Evolutionary conservation across 2,888 invertebrate genomes (phyloP).

Genomic region (Pterostichus madidus): DNA sequence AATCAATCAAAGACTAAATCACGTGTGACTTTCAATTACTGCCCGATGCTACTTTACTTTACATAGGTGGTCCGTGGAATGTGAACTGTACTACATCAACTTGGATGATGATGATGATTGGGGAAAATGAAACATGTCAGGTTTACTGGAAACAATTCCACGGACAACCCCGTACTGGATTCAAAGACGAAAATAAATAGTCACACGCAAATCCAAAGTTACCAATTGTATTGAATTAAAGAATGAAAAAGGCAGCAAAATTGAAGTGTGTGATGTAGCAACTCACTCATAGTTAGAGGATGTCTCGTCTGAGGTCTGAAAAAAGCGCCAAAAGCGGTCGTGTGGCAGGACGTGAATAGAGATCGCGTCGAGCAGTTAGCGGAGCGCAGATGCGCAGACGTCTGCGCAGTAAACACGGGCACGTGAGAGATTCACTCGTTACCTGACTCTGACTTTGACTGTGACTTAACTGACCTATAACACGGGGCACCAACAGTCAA

Average conservation of each 20-base stretch:
- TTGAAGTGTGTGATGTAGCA: constrained; percentile 71
- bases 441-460: constrained; percentile 73
- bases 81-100: not conserved
- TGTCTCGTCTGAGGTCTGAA: constrained; percentile 72
- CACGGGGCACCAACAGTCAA: constrained; percentile 72
- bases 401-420: constrained; percentile 44
- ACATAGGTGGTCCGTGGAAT: constrained; percentile 5
- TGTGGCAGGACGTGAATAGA: constrained; percentile 73
- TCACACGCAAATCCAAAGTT: constrained; percentile 31
- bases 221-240: constrained; percentile 12
- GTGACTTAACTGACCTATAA: constrained; percentile 74
- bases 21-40: constrained; percentile 31
- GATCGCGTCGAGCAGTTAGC: constrained; percentile 69
- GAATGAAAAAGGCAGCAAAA: constrained; percentile 22
- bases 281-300: constrained; percentile 76
- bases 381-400: constrained; percentile 19
- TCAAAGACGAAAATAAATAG: constrained; percentile 25
- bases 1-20: constrained; percentile 23
- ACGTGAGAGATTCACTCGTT: constrained; percentile 69
- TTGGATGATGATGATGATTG: no score
- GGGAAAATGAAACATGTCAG: no score
- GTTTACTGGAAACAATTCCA: not conserved
- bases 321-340: constrained; percentile 73
- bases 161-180: constrained; percentile 21
- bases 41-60: not conserved